Percentiles rank a stretch among this genome's conserved stretches.
Conservation (phyloP, 1,140 invertebrate species). For the Ceratina calcarata region DNA sequence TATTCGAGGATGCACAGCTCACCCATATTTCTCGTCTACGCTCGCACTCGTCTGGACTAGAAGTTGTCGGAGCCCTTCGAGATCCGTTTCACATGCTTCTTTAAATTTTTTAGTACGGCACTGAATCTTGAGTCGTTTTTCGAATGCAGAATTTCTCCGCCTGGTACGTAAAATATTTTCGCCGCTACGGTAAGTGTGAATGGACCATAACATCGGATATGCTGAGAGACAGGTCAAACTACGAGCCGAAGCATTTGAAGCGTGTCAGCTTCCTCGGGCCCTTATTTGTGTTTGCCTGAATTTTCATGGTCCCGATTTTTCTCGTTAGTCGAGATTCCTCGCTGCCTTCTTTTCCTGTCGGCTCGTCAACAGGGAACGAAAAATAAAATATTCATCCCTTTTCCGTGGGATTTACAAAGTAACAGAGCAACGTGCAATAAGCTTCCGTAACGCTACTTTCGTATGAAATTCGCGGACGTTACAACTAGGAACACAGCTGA, state of each 20-base stretch:
- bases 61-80: no score
- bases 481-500: no score
- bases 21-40: no score
- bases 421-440: slow-evolving; percentile 10
- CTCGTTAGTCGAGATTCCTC: slow-evolving; percentile 35
- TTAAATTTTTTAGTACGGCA: no score
- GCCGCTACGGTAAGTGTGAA: no score
- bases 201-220: slow-evolving; percentile 19
- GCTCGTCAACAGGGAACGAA: slow-evolving; percentile 28
- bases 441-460: slow-evolving; percentile 28
- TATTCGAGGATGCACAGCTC: no score
- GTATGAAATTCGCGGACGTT: not conserved
- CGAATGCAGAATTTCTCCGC: no score
- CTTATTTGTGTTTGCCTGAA: slow-evolving; percentile 33
- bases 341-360: slow-evolving; percentile 31
- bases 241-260: slow-evolving; percentile 41
- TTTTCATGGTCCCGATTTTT: slow-evolving; percentile 33
- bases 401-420: not conserved
- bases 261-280: slow-evolving; percentile 11
- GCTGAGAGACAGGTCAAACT: slow-evolving; percentile 38
- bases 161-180: no score
- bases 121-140: no score
- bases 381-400: slow-evolving; percentile 25
- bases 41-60: no score
- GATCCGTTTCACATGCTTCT: no score